phyloP scores from a whole-genome alignment of 2,113 vertebrate species.

The Cyanocitta stelleri region DNA sequence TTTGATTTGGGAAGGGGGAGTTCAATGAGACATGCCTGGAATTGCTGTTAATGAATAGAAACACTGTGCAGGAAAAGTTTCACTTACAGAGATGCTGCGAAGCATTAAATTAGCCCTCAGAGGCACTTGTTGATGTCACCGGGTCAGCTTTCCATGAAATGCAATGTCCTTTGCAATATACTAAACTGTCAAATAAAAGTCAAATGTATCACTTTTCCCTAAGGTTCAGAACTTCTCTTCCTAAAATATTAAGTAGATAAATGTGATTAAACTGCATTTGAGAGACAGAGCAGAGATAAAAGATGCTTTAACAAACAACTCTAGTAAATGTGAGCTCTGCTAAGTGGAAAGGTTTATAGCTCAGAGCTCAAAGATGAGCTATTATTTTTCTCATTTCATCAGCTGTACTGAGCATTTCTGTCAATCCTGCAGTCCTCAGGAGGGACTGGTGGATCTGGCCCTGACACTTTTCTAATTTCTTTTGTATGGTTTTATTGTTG shows the following conservation, averaged over 20 bases:
- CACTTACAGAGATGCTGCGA: not conserved
- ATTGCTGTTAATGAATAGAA: not conserved
- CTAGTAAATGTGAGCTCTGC: not conserved
- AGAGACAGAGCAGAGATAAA: not conserved
- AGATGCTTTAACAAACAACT: not conserved
- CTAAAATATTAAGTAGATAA: not conserved
- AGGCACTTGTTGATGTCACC: not conserved
- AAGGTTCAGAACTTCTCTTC: not conserved
- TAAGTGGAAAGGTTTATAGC: not conserved
- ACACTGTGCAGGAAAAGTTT: not conserved
- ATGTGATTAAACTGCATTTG: not conserved
- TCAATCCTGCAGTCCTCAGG: not conserved
- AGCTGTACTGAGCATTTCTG: not conserved
- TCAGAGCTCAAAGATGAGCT: not conserved
- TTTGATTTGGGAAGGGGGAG: not conserved
- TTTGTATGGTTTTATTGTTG: not conserved
- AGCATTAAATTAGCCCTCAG: not conserved
- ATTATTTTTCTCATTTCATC: not conserved
- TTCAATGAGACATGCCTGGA: not conserved
- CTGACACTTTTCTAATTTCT: not conserved
- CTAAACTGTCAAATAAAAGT: not conserved
- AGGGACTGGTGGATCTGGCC: not conserved
- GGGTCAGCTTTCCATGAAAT: not conserved
- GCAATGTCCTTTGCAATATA: not conserved
- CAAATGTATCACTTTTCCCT: not conserved